Conservation (phyloP, 2,888 invertebrate species). For the Xestia xanthographa region DNA sequence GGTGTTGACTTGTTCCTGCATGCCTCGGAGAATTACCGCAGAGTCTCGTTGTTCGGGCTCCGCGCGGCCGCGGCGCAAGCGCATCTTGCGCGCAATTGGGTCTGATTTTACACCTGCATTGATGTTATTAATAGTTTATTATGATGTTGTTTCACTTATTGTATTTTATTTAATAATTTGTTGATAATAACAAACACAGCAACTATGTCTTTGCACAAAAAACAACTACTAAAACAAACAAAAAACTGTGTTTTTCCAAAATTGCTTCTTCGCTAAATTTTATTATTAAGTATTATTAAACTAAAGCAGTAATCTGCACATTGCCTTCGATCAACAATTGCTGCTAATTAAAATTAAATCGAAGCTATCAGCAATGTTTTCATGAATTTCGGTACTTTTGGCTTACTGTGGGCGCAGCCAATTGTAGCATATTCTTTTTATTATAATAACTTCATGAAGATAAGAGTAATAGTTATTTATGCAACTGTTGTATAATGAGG, state of each 20-base stretch:
- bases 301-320: too few species aligned
- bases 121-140: neutral
- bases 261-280: neutral
- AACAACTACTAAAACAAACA: too few species aligned
- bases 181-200: neutral
- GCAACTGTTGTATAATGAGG: too few species aligned
- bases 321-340: too few species aligned
- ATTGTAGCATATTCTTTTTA: too few species aligned
- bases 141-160: neutral
- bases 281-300: neutral
- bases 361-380: too few species aligned
- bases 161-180: neutral
- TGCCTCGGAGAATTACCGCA: constrained; percentile 96
- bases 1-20: constrained; percentile 92
- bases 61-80: constrained; percentile 95
- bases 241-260: too few species aligned
- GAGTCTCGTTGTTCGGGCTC: constrained; percentile 93
- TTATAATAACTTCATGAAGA: too few species aligned
- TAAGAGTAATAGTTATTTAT: too few species aligned
- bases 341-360: too few species aligned
- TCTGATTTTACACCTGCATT: constrained; percentile 90
- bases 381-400: too few species aligned
- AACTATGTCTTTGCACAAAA: neutral
- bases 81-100: constrained; percentile 98
- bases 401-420: too few species aligned